These are phyloP conservation scores for Spodoptera exigua DNA, from an alignment of 2,888 invertebrate species.

Conservation along the genomic window DNA sequence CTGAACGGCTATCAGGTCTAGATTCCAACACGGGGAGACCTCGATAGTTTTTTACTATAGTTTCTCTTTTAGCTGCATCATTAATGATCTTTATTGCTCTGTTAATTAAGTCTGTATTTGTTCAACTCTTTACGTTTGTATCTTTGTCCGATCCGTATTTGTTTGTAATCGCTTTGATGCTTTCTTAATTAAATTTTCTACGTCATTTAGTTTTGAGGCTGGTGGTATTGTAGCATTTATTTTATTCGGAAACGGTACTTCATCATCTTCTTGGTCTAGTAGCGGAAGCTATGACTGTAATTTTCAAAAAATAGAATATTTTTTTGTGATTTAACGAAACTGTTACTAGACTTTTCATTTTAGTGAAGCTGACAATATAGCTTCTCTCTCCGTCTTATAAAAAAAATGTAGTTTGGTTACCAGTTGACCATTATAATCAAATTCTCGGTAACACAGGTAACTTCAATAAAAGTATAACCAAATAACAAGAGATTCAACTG, in stretches of 20 bases:
- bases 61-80: constrained; percentile 77
- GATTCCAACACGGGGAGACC: constrained; percentile 75
- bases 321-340: too few species aligned
- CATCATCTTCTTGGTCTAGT: too few species aligned
- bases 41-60: constrained; percentile 76
- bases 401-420: too few species aligned
- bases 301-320: too few species aligned
- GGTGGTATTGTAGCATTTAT: constrained; percentile 25
- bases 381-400: too few species aligned
- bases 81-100: constrained; percentile 63
- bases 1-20: constrained; percentile 69
- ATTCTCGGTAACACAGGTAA: too few species aligned
- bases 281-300: too few species aligned
- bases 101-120: constrained; percentile 63
- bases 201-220: constrained; percentile 47
- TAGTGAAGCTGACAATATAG: too few species aligned
- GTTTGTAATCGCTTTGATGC: constrained; percentile 53
- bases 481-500: too few species aligned
- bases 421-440: too few species aligned
- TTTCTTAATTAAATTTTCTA: constrained; percentile 56
- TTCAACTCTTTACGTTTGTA: constrained; percentile 28
- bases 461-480: too few species aligned
- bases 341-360: too few species aligned
- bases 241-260: constrained; percentile 13
- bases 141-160: constrained; percentile 47